These are phyloP conservation scores for Pitta sordida DNA, from an alignment of 2,113 vertebrate species.

Conservation along the genomic window DNA sequence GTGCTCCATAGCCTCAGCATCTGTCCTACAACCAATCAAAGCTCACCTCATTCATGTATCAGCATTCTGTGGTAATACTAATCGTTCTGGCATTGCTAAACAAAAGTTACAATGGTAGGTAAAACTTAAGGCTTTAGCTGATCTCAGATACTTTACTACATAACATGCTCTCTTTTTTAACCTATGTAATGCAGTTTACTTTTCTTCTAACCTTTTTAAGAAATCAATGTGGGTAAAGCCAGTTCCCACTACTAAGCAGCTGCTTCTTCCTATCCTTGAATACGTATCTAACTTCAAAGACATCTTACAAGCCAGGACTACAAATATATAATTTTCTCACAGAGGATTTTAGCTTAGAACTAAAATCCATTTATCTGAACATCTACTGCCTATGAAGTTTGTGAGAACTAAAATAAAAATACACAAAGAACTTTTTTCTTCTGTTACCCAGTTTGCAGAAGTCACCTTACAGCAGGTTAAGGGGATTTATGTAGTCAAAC, in stretches of 20 bases:
- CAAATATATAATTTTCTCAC: not conserved
- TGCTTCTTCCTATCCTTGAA: not conserved
- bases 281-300: not conserved
- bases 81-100: not conserved
- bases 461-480: not conserved
- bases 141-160: not conserved
- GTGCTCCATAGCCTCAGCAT: not conserved
- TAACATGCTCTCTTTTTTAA: not conserved
- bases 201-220: not conserved
- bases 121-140: not conserved
- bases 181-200: not conserved
- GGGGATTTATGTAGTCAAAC: not conserved
- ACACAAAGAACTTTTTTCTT: no score
- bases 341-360: not conserved
- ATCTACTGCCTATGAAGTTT: not conserved
- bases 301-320: not conserved
- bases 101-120: not conserved
- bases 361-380: not conserved
- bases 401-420: not conserved
- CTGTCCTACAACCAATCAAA: not conserved
- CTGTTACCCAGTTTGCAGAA: not conserved
- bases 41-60: fast-evolving
- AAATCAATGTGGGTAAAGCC: not conserved
- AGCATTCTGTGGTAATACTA: not conserved
- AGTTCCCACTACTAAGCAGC: not conserved